A percentile compares a stretch with the other conserved stretches of the same genome.
Evolutionary conservation across 2,113 vertebrate species (phyloP).

Genomic region (Lagopus muta): DNA sequence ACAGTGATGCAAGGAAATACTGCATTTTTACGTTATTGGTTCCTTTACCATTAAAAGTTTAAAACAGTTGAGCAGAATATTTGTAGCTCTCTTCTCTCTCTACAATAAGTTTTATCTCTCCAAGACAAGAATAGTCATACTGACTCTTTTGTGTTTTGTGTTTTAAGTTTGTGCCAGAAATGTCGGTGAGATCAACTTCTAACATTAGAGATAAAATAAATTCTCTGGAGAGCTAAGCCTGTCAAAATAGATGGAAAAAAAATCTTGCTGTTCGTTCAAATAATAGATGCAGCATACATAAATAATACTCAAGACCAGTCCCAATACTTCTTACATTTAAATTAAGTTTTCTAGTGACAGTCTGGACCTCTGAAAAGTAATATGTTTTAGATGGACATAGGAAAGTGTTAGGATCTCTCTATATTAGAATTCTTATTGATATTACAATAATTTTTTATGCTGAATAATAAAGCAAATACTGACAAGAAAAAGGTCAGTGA

Average conservation of each 20-base stretch:
- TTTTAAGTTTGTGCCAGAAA: slow-evolving; percentile 67
- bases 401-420: slow-evolving; percentile 51
- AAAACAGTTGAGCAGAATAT: background rate
- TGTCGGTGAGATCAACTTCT: slow-evolving; percentile 51
- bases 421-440: slow-evolving; percentile 65
- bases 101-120: slow-evolving; percentile 49
- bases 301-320: slow-evolving; percentile 14
- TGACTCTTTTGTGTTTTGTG: slow-evolving; percentile 56
- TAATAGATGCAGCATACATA: slow-evolving; percentile 57
- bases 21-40: background rate
- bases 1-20: background rate
- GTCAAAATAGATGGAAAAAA: slow-evolving; percentile 53
- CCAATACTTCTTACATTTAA: slow-evolving; percentile 59
- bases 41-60: slow-evolving; percentile 7
- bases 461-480: slow-evolving; percentile 46
- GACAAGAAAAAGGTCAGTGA: slow-evolving; percentile 61
- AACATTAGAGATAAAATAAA: slow-evolving; percentile 69
- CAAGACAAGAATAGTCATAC: slow-evolving; percentile 28
- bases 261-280: slow-evolving; percentile 18
- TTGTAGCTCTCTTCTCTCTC: background rate
- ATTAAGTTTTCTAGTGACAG: slow-evolving; percentile 63
- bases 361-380: slow-evolving; percentile 23
- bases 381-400: slow-evolving; percentile 27
- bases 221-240: slow-evolving; percentile 57
- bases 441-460: slow-evolving; percentile 41